Evolutionary conservation across 2,888 invertebrate species (phyloP).

Genomic region (Punctoribates punctum): DNA sequence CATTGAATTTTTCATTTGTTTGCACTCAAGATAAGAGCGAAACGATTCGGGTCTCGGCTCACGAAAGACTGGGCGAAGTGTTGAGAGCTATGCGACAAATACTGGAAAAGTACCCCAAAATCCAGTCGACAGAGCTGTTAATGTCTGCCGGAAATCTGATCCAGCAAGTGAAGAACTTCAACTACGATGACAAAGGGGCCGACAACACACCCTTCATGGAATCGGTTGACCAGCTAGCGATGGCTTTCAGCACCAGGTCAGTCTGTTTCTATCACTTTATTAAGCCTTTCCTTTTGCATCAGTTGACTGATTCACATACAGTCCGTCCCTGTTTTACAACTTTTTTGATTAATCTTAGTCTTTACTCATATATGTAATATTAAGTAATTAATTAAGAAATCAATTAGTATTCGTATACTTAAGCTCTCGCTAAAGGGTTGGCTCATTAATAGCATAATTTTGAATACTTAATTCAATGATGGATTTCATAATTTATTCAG

Average conservation of each 20-base stretch:
- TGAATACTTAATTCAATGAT: too few species aligned
- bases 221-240: constrained; percentile 57
- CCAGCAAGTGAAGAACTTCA: constrained; percentile 56
- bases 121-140: constrained; percentile 57
- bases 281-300: too few species aligned
- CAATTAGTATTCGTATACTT: neutral
- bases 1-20: neutral
- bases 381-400: neutral
- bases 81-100: constrained; percentile 55
- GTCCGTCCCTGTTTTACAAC: too few species aligned
- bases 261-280: constrained; percentile 14
- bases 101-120: constrained; percentile 56
- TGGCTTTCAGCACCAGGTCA: constrained; percentile 57
- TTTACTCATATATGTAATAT: too few species aligned
- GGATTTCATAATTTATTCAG: too few species aligned
- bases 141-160: constrained; percentile 56
- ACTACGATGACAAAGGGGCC: constrained; percentile 54
- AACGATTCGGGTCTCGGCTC: constrained; percentile 53
- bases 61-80: constrained; percentile 57
- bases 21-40: constrained; percentile 50
- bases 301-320: too few species aligned
- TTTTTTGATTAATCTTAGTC: too few species aligned
- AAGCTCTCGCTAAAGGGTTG: neutral
- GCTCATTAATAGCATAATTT: neutral
- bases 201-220: constrained; percentile 55